Conservation (phyloP, 2,797 vertebrate genomes). For the Babyrousa celebensis region DNA sequence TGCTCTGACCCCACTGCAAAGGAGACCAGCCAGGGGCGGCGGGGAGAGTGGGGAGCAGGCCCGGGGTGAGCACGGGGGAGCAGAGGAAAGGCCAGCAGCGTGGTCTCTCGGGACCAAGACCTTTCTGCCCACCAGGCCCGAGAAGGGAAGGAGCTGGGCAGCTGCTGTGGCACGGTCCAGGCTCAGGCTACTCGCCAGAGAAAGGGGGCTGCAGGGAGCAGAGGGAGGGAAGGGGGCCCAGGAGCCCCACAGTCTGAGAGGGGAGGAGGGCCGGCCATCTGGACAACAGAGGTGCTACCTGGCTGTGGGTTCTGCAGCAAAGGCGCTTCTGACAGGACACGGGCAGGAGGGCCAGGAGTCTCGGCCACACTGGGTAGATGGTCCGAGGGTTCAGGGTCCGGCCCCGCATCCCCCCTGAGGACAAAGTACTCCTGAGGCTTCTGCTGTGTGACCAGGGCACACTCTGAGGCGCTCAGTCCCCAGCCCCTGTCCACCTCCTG, state of each 20-base stretch:
- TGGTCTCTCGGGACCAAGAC: not conserved
- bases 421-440: constrained; percentile 17
- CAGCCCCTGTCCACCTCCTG: not conserved
- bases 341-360: constrained; percentile 95
- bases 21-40: not conserved
- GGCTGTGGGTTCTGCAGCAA: constrained; percentile 91
- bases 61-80: no score
- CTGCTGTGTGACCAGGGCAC: not conserved
- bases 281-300: not conserved
- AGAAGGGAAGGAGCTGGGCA: not conserved
- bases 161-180: not conserved
- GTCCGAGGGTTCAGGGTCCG: constrained; percentile 94
- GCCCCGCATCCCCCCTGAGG: constrained; percentile 80
- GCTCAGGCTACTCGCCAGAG: not conserved
- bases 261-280: not conserved
- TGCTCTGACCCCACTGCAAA: not conserved
- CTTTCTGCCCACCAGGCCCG: not conserved
- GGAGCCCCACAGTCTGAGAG: not conserved
- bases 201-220: not conserved
- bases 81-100: not conserved
- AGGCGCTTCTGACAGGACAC: constrained; percentile 91
- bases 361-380: constrained; percentile 94
- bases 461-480: not conserved
- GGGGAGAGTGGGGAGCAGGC: not conserved
- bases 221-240: not conserved